Evolutionary conservation across 1,140 invertebrate genomes (phyloP).

Genomic region (Zaprionus nigranus): DNA sequence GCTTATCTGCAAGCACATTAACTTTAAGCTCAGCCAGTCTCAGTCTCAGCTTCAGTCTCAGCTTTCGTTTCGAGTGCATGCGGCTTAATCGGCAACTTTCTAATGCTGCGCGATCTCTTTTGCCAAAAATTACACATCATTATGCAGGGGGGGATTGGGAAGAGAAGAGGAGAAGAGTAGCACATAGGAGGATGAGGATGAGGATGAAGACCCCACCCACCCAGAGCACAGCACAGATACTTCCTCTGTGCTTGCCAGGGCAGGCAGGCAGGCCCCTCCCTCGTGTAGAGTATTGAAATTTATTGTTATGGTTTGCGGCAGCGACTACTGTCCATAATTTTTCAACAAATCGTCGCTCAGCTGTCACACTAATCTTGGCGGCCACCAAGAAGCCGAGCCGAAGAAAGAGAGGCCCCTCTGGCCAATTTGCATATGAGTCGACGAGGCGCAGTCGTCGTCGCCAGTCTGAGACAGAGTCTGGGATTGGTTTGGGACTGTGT

Average conservation of each 20-base stretch:
- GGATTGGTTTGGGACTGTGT: slow-evolving; percentile 30
- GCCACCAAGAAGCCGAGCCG: slow-evolving; percentile 32
- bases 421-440: slow-evolving; percentile 72
- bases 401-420: slow-evolving; percentile 11
- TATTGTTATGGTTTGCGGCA: slow-evolving; percentile 70
- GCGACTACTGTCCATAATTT: slow-evolving; percentile 82
- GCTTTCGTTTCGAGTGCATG: slow-evolving; percentile 47
- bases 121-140: slow-evolving; percentile 54
- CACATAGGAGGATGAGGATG: not conserved
- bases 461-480: slow-evolving; percentile 34
- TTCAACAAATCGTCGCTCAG: slow-evolving; percentile 81
- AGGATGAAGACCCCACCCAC: not conserved
- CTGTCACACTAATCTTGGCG: slow-evolving; percentile 77
- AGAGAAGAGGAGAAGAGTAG: not conserved
- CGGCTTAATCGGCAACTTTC: slow-evolving; percentile 45
- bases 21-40: slow-evolving; percentile 23
- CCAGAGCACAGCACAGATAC: slow-evolving; percentile 4
- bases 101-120: slow-evolving; percentile 31
- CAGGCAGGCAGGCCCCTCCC: not conserved
- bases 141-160: slow-evolving; percentile 18
- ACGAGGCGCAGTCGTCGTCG: slow-evolving; percentile 4
- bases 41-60: not conserved
- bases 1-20: slow-evolving; percentile 45
- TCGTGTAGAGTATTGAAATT: slow-evolving; percentile 46
- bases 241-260: slow-evolving; percentile 35